phyloP scores from a whole-genome alignment of 2,888 invertebrate genomes.

The Microplitis deprimator region DNA sequence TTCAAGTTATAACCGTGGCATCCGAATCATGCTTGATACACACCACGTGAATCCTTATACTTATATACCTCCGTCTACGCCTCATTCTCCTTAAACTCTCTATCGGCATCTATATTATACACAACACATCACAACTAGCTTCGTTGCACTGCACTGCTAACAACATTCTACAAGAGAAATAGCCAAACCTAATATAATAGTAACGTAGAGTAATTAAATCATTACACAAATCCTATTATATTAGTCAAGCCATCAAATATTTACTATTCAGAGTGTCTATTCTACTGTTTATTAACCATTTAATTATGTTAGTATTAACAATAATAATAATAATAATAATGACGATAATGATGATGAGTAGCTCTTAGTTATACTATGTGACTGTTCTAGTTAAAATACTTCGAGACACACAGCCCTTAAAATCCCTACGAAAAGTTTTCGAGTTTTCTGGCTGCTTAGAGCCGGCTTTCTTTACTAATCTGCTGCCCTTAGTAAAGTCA shows the following conservation, averaged over 20 bases:
- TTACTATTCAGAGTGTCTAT: neutral
- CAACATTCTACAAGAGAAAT: neutral
- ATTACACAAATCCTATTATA: neutral
- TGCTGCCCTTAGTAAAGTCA: too few relatives aligned
- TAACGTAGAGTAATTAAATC: neutral
- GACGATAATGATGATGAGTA: too few relatives aligned
- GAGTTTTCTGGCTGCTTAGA: too few relatives aligned
- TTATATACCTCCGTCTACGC: neutral
- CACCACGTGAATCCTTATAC: conserved; percentile 34
- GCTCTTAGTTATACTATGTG: too few relatives aligned
- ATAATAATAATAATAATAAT: too few relatives aligned
- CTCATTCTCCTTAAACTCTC: neutral
- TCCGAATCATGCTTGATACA: conserved; percentile 50
- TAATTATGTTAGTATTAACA: neutral
- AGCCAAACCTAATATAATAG: neutral
- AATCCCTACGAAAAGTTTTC: too few relatives aligned
- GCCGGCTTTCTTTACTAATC: too few relatives aligned
- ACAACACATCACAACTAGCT: neutral
- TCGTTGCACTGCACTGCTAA: neutral
- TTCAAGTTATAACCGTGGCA: conserved; percentile 49
- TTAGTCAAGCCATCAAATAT: neutral
- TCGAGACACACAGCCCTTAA: too few relatives aligned
- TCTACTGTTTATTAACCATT: neutral
- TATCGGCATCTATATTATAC: neutral
- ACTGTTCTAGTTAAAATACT: too few relatives aligned